These are phyloP conservation scores for Gopherus evgoodei DNA, from an alignment of 2,113 vertebrate species.

Conservation along the genomic window DNA sequence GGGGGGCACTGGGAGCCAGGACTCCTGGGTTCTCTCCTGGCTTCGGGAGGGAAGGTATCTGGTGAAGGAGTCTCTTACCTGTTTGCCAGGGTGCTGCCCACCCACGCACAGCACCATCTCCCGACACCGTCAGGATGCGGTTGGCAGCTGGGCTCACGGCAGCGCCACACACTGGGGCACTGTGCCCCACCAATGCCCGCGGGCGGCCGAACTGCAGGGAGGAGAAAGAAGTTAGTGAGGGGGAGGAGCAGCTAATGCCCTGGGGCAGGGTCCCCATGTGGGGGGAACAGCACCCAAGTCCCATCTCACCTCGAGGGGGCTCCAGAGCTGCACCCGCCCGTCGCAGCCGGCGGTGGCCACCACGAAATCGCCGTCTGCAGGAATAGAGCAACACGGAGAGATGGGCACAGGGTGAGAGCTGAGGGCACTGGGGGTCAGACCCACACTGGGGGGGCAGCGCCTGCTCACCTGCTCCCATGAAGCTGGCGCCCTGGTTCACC, in stretches of 20 bases:
- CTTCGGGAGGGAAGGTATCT: neutral
- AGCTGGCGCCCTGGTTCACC: slow-evolving; percentile 77
- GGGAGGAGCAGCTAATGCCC: neutral
- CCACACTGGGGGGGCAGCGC: slow-evolving; percentile 11
- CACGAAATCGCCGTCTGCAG: too few relatives aligned
- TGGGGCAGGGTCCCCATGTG: neutral
- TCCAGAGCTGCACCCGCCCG: neutral
- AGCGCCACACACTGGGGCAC: slow-evolving; percentile 51
- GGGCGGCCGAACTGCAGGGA: slow-evolving; percentile 61
- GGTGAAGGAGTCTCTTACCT: slow-evolving; percentile 31
- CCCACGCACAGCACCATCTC: slow-evolving; percentile 52
- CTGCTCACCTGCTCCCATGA: neutral
- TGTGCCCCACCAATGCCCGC: slow-evolving; percentile 57
- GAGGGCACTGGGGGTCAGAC: too few relatives aligned
- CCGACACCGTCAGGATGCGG: slow-evolving; percentile 56
- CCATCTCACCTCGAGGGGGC: slow-evolving; percentile 23
- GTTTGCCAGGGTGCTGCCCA: slow-evolving; percentile 61
- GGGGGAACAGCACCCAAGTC: neutral
- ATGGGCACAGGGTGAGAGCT: too few relatives aligned
- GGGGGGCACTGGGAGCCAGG: too few relatives aligned
- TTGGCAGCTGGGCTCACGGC: slow-evolving; percentile 36
- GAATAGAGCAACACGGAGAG: too few relatives aligned
- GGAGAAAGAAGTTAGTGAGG: neutral
- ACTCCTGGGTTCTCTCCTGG: too few relatives aligned
- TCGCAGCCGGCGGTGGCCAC: neutral